These are phyloP conservation scores for Drosophila quinaria DNA, from an alignment of 2,888 invertebrate species.

Conservation along the genomic window DNA sequence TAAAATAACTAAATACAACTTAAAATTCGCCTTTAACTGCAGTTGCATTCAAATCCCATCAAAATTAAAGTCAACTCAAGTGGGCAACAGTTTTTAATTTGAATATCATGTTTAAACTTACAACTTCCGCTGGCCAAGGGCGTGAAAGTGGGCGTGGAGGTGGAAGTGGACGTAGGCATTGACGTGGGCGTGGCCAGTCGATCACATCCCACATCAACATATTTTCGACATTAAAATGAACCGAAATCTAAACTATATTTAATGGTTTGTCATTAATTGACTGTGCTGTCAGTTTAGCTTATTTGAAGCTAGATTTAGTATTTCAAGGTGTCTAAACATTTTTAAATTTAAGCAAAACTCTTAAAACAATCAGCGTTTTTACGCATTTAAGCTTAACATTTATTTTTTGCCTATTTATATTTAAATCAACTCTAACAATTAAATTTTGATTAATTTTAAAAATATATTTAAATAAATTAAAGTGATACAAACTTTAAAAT, in stretches of 20 bases:
- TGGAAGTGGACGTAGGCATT: background rate
- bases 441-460: no score
- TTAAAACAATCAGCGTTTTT: no score
- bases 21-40: background rate
- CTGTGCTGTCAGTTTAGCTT: background rate
- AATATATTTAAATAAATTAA: no score
- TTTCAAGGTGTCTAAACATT: no score
- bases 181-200: conserved; percentile 25
- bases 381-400: no score
- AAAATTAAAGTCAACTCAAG: background rate
- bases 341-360: no score
- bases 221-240: background rate
- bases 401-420: no score
- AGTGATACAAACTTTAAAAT: no score
- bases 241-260: conserved; percentile 29
- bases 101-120: conserved; percentile 24
- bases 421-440: no score
- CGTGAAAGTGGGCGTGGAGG: conserved; percentile 10
- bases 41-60: background rate
- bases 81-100: conserved; percentile 31
- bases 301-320: background rate
- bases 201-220: conserved; percentile 7
- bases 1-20: background rate
- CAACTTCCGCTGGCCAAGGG: conserved; percentile 47
- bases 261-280: conserved; percentile 48